Percentiles rank a stretch among this genome's conserved stretches.
Conservation (phyloP, 2,797 vertebrate species). For the Aselliscus stoliczkanus region DNA sequence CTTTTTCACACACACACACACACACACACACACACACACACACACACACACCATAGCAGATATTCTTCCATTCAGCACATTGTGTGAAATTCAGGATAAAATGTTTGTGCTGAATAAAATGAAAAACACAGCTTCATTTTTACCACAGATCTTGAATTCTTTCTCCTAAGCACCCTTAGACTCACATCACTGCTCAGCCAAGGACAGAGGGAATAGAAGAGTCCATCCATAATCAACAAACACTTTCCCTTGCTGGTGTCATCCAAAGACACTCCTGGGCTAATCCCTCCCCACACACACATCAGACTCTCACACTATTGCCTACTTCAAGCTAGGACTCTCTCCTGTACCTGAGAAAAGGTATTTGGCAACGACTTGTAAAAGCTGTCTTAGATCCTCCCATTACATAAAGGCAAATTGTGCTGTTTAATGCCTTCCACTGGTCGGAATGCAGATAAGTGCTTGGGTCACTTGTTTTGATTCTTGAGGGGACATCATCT, state of each 20-base stretch:
- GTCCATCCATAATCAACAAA: neutral
- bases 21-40: no score
- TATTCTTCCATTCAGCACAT: no score
- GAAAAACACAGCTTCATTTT: neutral
- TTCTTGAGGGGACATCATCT: neutral
- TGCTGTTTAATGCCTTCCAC: neutral
- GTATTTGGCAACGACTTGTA: neutral
- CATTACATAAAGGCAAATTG: neutral
- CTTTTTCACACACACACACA: neutral
- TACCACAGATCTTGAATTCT: neutral
- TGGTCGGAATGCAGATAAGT: neutral
- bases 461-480: neutral
- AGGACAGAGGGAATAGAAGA: neutral
- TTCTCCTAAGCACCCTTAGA: neutral
- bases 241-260: neutral
- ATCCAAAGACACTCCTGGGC: neutral
- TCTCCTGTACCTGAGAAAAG: neutral
- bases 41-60: neutral
- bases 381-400: neutral
- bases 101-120: neutral
- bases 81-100: neutral
- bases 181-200: neutral
- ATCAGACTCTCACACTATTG: neutral
- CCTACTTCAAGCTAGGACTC: neutral
- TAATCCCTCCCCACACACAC: neutral